These are phyloP conservation scores for Campylomormyrus numenius DNA, from an alignment of 2,113 vertebrate species.

Conservation along the genomic window DNA sequence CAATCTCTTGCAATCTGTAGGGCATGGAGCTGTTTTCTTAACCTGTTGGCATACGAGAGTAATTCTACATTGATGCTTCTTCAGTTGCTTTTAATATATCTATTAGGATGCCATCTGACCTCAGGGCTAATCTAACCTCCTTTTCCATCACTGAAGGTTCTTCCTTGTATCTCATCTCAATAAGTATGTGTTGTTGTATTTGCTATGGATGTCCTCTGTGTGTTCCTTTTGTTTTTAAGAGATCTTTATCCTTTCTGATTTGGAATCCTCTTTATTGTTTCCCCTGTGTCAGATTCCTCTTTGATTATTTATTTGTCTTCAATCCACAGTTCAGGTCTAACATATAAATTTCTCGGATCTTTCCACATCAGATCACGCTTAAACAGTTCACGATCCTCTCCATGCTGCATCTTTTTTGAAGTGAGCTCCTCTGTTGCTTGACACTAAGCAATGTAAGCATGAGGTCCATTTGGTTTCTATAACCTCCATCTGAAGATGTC, in stretches of 20 bases:
- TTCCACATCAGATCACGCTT: not conserved
- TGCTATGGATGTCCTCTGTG: not conserved
- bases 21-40: not conserved
- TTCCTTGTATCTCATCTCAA: not conserved
- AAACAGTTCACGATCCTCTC: not conserved
- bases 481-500: not conserved
- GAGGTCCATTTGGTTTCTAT: not conserved
- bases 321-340: not conserved
- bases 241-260: not conserved
- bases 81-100: not conserved
- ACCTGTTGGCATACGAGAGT: not conserved
- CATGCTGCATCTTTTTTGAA: not conserved
- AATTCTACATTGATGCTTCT: not conserved
- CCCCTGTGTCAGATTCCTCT: not conserved
- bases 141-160: not conserved
- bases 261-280: not conserved
- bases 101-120: not conserved
- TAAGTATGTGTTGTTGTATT: not conserved
- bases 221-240: not conserved
- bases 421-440: not conserved
- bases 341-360: not conserved
- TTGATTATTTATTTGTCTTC: not conserved
- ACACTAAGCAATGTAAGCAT: not conserved
- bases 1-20: not conserved
- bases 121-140: not conserved